Conservation (phyloP, 2,797 vertebrate genomes). For the Malurus leucopterus region DNA sequence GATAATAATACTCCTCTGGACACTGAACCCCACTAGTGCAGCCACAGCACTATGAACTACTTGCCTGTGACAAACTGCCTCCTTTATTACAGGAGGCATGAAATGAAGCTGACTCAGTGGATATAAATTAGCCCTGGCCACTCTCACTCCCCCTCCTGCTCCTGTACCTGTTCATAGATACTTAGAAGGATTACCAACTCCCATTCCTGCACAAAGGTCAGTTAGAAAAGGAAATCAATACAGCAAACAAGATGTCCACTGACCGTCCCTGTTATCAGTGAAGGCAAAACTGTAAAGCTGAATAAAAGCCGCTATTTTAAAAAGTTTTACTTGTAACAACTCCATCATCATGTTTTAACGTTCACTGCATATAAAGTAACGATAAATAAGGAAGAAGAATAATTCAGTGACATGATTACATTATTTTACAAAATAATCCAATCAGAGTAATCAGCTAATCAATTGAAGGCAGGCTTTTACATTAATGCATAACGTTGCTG, state of each 20-base stretch:
- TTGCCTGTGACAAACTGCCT: constrained; percentile 24
- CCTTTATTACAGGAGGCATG: constrained; percentile 29
- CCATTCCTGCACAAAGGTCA: constrained; percentile 50
- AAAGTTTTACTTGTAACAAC: constrained; percentile 23
- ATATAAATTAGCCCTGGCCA: constrained; percentile 19
- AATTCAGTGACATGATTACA: constrained; percentile 57
- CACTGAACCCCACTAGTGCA: not conserved
- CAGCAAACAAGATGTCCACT: constrained; percentile 59
- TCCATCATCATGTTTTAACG: constrained; percentile 32
- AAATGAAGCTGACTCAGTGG: constrained; percentile 33
- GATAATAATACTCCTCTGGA: not conserved
- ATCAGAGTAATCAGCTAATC: constrained; percentile 80
- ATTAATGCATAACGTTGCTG: constrained; percentile 60
- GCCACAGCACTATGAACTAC: not conserved
- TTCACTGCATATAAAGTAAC: constrained; percentile 68
- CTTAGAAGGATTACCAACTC: constrained; percentile 30
- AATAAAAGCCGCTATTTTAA: constrained; percentile 14
- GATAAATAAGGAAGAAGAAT: constrained; percentile 63
- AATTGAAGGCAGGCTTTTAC: constrained; percentile 63
- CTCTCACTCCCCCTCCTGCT: constrained; percentile 12
- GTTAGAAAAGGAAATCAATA: constrained; percentile 52
- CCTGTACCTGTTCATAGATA: constrained; percentile 37
- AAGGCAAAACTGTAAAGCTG: constrained; percentile 14
- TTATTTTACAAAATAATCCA: constrained; percentile 76
- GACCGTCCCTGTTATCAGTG: constrained; percentile 5